These are phyloP conservation scores for Epiblema foenella DNA, from an alignment of 2,888 invertebrate species.

Conservation along the genomic window DNA sequence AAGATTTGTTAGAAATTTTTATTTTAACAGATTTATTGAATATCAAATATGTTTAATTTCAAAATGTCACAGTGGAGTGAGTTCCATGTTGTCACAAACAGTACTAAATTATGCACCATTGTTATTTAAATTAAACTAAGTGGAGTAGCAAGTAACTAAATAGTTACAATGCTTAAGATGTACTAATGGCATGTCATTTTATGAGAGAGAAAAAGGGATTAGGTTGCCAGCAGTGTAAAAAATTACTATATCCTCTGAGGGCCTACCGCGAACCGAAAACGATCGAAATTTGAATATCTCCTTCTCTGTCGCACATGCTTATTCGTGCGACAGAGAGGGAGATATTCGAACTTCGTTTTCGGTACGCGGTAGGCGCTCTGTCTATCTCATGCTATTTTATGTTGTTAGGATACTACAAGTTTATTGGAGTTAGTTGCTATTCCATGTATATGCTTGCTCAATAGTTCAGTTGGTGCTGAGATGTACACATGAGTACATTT, in stretches of 20 bases:
- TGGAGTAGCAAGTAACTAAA: slow-evolving; percentile 30
- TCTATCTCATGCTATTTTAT: neutral
- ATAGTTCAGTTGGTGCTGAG: slow-evolving; percentile 17
- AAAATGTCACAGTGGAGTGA: neutral
- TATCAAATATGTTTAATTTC: slow-evolving; percentile 26
- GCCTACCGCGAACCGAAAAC: no score
- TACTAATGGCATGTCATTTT: slow-evolving; percentile 15
- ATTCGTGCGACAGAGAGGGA: no score
- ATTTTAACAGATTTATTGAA: slow-evolving; percentile 23
- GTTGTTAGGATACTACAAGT: neutral
- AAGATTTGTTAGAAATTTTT: slow-evolving; percentile 33
- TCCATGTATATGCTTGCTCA: slow-evolving; percentile 15
- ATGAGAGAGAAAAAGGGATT: slow-evolving; percentile 19
- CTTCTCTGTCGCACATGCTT: no score
- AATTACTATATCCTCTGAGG: slow-evolving; percentile 13
- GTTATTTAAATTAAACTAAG: slow-evolving; percentile 23
- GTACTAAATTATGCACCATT: slow-evolving; percentile 24
- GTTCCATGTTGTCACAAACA: slow-evolving; percentile 29
- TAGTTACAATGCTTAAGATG: slow-evolving; percentile 22
- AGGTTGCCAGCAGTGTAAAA: slow-evolving; percentile 18
- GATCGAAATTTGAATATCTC: no score
- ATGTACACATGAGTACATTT: slow-evolving; percentile 29
- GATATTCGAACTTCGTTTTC: no score
- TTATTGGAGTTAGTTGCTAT: slow-evolving; percentile 7
- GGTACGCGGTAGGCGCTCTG: no score